Percentiles rank a stretch among this genome's conserved stretches.
phyloP scores from a whole-genome alignment of 2,888 invertebrate species.

The Drosophila kuntzei region DNA sequence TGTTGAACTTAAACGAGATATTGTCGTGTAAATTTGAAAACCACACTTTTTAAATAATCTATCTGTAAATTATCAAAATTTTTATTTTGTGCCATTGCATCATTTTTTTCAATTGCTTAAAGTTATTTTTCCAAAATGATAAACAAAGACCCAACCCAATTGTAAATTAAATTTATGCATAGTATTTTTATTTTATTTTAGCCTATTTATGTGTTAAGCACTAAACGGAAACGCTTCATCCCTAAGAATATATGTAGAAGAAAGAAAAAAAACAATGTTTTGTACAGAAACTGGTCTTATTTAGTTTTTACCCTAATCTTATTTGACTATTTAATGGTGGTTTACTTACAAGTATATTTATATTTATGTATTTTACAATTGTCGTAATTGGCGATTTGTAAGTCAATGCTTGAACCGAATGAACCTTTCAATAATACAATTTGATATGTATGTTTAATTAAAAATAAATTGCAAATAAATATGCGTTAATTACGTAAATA shows the following conservation, averaged over 20 bases:
- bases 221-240: slow-evolving; percentile 52
- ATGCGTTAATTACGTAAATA: slow-evolving; percentile 25
- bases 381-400: slow-evolving; percentile 17
- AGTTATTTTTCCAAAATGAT: slow-evolving; percentile 11
- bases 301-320: slow-evolving; percentile 54
- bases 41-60: slow-evolving; percentile 7
- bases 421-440: slow-evolving; percentile 32
- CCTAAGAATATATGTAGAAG: slow-evolving; percentile 50
- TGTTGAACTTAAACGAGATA: slow-evolving; percentile 8
- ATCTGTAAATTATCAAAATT: slow-evolving; percentile 18
- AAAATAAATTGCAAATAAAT: slow-evolving; percentile 29
- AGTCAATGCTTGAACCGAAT: slow-evolving; percentile 27
- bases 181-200: slow-evolving; percentile 43
- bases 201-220: slow-evolving; percentile 34
- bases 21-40: slow-evolving; percentile 19
- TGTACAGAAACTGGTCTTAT: slow-evolving; percentile 56
- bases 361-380: slow-evolving; percentile 29
- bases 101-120: slow-evolving; percentile 5
- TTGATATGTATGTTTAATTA: slow-evolving; percentile 40
- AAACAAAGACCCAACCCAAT: slow-evolving; percentile 31
- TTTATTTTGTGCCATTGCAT: slow-evolving; percentile 43
- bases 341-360: slow-evolving; percentile 38
- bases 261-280: slow-evolving; percentile 20
- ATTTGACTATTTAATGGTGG: slow-evolving; percentile 49
- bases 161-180: slow-evolving; percentile 37